Base-by-base conservation (phyloP, 2,888 invertebrate species). In the Amphipoea lucens region DNA sequence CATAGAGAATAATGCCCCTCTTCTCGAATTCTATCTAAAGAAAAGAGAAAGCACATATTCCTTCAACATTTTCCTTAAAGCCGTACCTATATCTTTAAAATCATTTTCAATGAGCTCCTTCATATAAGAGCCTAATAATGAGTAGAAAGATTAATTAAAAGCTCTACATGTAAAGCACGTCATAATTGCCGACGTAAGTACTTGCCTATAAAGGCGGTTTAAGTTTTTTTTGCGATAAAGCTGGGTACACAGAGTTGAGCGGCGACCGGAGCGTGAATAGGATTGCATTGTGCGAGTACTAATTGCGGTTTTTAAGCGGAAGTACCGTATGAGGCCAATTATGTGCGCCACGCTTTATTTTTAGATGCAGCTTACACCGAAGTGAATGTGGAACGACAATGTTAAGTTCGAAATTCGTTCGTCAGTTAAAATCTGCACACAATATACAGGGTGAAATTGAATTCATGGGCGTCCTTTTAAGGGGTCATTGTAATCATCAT, bases 261-360 rank as follows among this genome's bases (percentile, higher is more conserved):
- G 81, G 72, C 76, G 76, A 75, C n/a, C 70, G 73, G 76, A 84
- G 81, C 80, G 82, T 84, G 86, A 89, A 88, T 81, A 48, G 79
- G 79, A 81, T 83, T 82, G 88, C 84, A 90, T 87, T 89, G 86
- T 89, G 76, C 72, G 73, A 81, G 81, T 79, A 84, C 88, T 90
- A 90, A 91, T 91, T 91, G 90, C 88, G 87, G 89, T 90, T 89
- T 90, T 89, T 81, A 89, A 86, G 78, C 83, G 85, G 78, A 48
- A 62, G 84, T 82, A 72, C 79, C 87, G 84, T 87, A 89, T 87
- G 85, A 76, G 75, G 90, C 91, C 91, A 92, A 91, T 92, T 92
- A 91, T 90, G 84, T 90, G 80, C 89, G 89, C 90, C 82, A 89
- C 79, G 87, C 85, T 86, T 86, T 87, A 85, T 78, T 79, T 75